phyloP scores from a whole-genome alignment of 2,113 vertebrate species.

The Murina feae region DNA sequence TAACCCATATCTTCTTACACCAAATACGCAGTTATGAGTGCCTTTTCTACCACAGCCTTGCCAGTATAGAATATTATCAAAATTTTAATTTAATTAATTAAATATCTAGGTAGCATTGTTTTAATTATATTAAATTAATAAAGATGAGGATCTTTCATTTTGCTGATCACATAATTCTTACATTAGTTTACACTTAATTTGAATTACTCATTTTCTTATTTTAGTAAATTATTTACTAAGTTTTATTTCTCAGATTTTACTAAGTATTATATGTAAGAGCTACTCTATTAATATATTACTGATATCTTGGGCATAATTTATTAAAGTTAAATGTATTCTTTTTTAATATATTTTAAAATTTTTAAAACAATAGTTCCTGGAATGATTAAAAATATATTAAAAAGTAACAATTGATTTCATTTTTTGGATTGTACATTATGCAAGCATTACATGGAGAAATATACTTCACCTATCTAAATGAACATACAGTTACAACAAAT shows the following conservation, averaged over 20 bases:
- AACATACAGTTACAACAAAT: not conserved
- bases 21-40: not conserved
- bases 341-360: not conserved
- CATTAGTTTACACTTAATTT: not conserved
- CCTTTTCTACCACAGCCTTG: not conserved
- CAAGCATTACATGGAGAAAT: not conserved
- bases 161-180: not conserved
- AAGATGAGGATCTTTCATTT: not conserved
- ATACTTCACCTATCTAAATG: not conserved
- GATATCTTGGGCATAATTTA: not conserved
- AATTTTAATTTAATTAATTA: not conserved
- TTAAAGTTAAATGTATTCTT: not conserved
- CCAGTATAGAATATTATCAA: not conserved
- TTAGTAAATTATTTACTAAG: not conserved
- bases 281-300: not conserved
- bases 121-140: not conserved
- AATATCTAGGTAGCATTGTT: not conserved
- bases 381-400: not conserved
- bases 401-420: not conserved
- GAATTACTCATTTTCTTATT: not conserved
- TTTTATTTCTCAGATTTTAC: not conserved
- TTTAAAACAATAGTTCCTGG: not conserved
- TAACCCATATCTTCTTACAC: not conserved
- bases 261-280: not conserved
- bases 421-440: not conserved